Conservation (phyloP, 2,797 vertebrate genomes). For the Parauchenoglanis ngamensis region DNA sequence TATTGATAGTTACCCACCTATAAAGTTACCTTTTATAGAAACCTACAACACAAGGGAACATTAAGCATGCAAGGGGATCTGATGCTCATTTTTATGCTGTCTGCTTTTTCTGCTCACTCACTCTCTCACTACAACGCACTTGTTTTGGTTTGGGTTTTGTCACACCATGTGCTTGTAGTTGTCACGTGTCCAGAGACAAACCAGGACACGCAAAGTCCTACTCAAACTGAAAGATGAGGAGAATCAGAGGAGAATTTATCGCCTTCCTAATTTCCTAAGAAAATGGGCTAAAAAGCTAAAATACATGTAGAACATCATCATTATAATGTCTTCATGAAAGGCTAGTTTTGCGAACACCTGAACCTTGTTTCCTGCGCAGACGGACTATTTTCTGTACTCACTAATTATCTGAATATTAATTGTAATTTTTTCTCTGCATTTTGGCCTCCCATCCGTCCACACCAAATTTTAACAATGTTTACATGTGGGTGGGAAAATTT, state of each 20-base stretch:
- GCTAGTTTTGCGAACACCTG: not conserved
- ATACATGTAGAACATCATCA: not conserved
- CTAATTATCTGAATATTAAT: not conserved
- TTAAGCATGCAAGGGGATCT: not conserved
- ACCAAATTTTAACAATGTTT: not conserved
- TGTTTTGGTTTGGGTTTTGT: not conserved
- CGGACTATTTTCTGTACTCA: not conserved
- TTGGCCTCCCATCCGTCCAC: not conserved
- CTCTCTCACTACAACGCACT: not conserved
- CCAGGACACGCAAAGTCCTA: not conserved
- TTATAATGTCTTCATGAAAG: not conserved
- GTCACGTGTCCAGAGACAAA: too few species aligned
- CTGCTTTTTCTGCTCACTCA: not conserved
- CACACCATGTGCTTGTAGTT: not conserved
- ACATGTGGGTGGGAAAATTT: not conserved
- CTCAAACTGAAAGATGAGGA: not conserved
- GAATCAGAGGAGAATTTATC: too few species aligned
- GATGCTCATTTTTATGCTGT: not conserved
- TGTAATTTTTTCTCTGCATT: not conserved
- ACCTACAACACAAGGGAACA: not conserved
- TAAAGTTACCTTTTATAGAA: too few species aligned
- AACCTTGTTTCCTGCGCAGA: too few species aligned
- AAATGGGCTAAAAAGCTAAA: too few species aligned
- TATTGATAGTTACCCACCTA: not conserved
- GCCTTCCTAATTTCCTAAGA: not conserved